Evolutionary conservation across 1,140 invertebrate genomes (phyloP).

Genomic region (Neodiprion virginianus): DNA sequence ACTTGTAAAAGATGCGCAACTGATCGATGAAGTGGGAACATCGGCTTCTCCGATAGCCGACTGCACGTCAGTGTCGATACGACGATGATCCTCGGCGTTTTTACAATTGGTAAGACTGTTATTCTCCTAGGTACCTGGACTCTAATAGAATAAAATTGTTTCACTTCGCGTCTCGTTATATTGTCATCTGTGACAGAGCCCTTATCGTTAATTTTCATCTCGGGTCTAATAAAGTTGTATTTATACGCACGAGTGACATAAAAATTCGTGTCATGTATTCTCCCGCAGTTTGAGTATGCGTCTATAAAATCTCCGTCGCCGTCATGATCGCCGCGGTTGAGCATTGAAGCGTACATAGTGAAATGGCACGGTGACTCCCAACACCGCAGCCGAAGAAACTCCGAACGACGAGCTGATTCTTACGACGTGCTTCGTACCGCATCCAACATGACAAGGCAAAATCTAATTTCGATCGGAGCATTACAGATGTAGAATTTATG

Average conservation of each 20-base stretch:
- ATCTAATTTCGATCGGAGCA: not conserved
- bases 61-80: too few species aligned
- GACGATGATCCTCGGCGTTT: too few species aligned
- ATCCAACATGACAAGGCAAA: not conserved
- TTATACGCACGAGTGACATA: not conserved
- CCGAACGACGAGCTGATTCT: not conserved
- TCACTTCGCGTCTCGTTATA: not conserved
- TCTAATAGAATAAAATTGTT: not conserved
- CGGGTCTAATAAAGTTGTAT: not conserved
- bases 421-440: not conserved
- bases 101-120: too few species aligned
- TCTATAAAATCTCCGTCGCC: not conserved
- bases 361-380: too few species aligned
- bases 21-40: too few species aligned
- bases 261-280: not conserved
- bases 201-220: not conserved
- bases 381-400: too few species aligned
- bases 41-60: too few species aligned
- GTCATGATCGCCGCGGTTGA: not conserved
- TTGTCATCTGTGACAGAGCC: not conserved
- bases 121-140: not conserved
- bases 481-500: too few species aligned
- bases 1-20: too few species aligned
- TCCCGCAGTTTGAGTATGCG: not conserved
- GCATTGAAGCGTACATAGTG: not conserved